phyloP scores from a whole-genome alignment of 2,797 vertebrate genomes.

The Sylvilagus floridanus region DNA sequence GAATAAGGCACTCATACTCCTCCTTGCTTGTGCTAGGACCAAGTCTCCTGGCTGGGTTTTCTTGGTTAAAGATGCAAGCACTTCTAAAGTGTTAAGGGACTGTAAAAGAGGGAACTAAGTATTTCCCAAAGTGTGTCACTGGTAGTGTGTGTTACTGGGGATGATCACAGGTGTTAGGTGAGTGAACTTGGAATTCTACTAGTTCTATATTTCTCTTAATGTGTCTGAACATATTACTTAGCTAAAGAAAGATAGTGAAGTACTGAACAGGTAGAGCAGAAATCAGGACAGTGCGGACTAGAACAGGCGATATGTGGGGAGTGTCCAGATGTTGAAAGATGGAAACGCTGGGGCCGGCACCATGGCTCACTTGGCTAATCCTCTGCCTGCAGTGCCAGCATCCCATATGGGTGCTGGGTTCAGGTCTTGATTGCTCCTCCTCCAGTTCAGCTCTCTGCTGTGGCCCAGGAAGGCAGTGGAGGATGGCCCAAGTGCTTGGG shows the following conservation, averaged over 20 bases:
- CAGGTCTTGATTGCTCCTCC: too few species aligned
- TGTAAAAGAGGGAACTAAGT: background rate
- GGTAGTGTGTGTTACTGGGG: background rate
- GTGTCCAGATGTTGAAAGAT: background rate
- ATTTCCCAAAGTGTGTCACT: background rate
- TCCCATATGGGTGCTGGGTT: too few species aligned
- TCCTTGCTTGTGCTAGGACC: background rate
- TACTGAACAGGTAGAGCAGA: background rate
- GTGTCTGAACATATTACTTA: background rate
- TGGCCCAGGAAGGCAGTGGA: too few species aligned
- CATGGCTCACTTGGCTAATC: too few species aligned
- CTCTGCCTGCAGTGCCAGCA: too few species aligned
- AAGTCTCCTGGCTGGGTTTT: background rate
- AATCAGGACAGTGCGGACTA: background rate
- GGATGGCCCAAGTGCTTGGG: too few species aligned
- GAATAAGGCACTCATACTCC: background rate
- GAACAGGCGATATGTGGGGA: background rate
- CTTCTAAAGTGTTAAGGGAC: background rate
- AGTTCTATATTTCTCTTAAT: background rate
- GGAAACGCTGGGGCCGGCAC: background rate
- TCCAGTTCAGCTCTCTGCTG: too few species aligned
- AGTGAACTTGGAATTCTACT: background rate
- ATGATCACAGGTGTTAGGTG: background rate
- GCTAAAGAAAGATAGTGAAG: background rate
- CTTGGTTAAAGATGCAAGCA: slow-evolving; percentile 40